Conservation (phyloP, 2,797 vertebrate genomes). For the Rhinoraja longicauda region DNA sequence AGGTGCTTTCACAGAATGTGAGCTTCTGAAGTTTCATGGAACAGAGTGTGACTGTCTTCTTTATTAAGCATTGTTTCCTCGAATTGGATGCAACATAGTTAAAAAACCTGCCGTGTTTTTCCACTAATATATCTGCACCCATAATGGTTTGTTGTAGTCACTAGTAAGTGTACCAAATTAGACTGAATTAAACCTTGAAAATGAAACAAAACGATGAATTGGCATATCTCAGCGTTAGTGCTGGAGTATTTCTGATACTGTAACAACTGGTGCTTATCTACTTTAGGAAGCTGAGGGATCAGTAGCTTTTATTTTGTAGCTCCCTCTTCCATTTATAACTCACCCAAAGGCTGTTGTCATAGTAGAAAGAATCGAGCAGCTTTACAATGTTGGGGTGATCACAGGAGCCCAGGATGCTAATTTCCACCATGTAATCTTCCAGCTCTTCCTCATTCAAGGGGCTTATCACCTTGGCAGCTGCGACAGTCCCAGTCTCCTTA, state of each 20-base stretch:
- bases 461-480: conserved; percentile 55
- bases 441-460: conserved; percentile 54
- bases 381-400: conserved; percentile 50
- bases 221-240: background rate
- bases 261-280: background rate
- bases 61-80: too few relatives aligned
- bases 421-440: conserved; percentile 57
- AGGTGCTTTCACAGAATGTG: too few relatives aligned
- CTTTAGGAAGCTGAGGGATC: background rate
- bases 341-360: conserved; percentile 54
- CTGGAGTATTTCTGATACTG: background rate
- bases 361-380: conserved; percentile 52
- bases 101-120: too few relatives aligned
- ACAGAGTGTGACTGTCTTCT: too few relatives aligned
- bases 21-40: too few relatives aligned
- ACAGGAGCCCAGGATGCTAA: conserved; percentile 55
- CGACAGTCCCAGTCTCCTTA: conserved; percentile 45
- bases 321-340: conserved; percentile 31
- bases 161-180: too few relatives aligned
- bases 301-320: background rate
- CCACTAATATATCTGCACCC: too few relatives aligned
- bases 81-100: too few relatives aligned
- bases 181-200: too few relatives aligned
- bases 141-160: too few relatives aligned
- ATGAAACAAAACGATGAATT: too few relatives aligned